Evolutionary conservation across 92 coral and sea anemone genomes (phyloP), one percentile per base, ranked within the genome.

Genomic region (Anthopleura xanthogrammica): DNA sequence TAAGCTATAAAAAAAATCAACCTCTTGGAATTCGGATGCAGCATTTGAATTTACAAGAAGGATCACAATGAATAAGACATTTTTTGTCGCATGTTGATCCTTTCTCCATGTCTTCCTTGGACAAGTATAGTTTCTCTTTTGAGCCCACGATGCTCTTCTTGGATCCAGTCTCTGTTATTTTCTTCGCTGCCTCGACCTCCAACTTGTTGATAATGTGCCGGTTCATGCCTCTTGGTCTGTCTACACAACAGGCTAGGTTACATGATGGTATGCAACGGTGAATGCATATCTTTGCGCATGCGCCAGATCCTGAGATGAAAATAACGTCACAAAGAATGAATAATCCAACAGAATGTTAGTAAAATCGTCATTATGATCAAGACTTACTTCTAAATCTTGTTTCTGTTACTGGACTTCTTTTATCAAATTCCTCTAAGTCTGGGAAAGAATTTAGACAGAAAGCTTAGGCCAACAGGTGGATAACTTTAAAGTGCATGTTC

Each of bases 1-100:
- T 54, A 11, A 50, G 11, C 3, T 54, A 14, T 6, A 54, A 8
- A 12, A 54, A 57, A 60, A 60, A 2, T 60, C 60, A 60, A 64
- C 43, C 46, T 54, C 48, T 64, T 62, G 39, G 57, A 9, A 46
- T 39, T n/a, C 22, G 73, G 10, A 94, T 79, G 50, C 99, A 97
- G 79, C 99, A 97, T 79, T 83, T 95, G 85, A 97, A 97, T 87
- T 95, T 88, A 76, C 99, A 97, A 12, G 90, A 83, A 2, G 99
- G 99, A 5, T 90, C 75, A 60, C 99, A 97, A 72, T 83, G 90
- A 40, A 86, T 83, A 41, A 77, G 89, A 71, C 99, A 97, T 16
- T 81, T 87, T 7, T 79, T 83, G 0, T 83, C 73, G 82, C 99
- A 97, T 12, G 79, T 86, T 41, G 86, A 70, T 3, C 97, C 93